A percentile compares a stretch with the other conserved stretches of the same genome.
phyloP scores from a whole-genome alignment of 1,140 invertebrate genomes.

The Cherax destructor region DNA sequence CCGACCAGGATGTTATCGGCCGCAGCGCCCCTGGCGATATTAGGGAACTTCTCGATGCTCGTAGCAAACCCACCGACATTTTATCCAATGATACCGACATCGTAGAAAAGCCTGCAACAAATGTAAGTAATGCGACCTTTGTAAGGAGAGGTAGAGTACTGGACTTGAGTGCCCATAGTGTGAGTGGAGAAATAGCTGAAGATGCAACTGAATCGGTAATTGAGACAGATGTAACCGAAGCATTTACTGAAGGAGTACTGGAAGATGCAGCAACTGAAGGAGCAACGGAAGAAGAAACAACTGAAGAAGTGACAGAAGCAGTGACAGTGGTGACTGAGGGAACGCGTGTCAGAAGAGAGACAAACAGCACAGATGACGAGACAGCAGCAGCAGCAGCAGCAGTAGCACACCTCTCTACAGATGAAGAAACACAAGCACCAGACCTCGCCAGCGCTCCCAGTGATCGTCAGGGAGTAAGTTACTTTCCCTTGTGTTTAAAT shows the following conservation, averaged over 20 bases:
- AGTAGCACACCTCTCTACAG: background rate
- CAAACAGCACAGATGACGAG: background rate
- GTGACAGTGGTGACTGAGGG: background rate
- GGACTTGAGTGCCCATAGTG: background rate
- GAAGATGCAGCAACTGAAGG: conserved; percentile 2
- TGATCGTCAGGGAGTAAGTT: conserved; percentile 54
- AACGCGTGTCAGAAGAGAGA: conserved; percentile 32
- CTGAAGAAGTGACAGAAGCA: conserved; percentile 41
- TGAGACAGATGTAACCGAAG: background rate
- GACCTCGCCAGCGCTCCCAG: background rate
- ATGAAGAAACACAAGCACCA: background rate
- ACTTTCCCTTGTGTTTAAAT: background rate
- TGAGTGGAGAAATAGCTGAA: background rate
- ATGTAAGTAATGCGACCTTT: background rate
- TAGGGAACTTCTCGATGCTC: conserved; percentile 59
- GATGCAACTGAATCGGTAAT: background rate
- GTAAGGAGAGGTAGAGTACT: conserved; percentile 29
- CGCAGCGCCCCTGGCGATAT: conserved; percentile 38
- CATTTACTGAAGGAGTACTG: conserved; percentile 5
- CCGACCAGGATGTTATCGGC: conserved; percentile 43
- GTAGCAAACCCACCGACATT: conserved; percentile 41
- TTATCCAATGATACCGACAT: conserved; percentile 34
- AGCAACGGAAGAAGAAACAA: background rate
- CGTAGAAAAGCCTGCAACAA: background rate
- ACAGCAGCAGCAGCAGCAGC: background rate